Base-by-base conservation (phyloP, 2,797 vertebrate species). In the Paguma larvata region DNA sequence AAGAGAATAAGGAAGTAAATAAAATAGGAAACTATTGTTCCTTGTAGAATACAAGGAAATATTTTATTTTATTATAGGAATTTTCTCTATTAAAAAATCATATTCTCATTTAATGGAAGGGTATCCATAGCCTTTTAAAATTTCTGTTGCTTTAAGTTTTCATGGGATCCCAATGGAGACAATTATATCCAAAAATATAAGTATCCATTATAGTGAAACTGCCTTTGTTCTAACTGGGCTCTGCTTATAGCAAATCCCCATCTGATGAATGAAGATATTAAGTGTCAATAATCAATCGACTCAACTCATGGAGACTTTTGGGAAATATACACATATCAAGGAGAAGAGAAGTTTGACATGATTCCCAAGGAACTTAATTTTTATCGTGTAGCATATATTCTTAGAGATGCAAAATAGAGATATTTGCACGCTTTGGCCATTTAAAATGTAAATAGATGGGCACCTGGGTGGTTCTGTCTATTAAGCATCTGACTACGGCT, bases 171-270 rank as follows among this genome's bases (percentile, higher is more conserved):
- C 99, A 97, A 13, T 97, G 98, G 99, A 98, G 97, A 99, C 99
- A 99, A 99, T 99, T 99, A 99, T 97, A 98, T 98, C 98, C 99
- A 98, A 98, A 99, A 99, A 97, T 98, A 96, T 99, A 99, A 99
- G 99, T 98, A 99, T 99, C 98, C 97, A 98, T 98, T 98, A 98
- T 99, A 99, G 99, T 98, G 98, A 98, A 98, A 98, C 97, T 99
- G 98, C 95, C 98, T 99, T 98, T 99, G 98, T 98, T 99, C 98
- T 98, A 98, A 98, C 97, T 98, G 98, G 98, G 97, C 98, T 98
- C 97, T 98, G 95, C 98, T 99, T 99, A 97, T 98, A 98, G 96
- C 98, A 97, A 82, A 97, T 98, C 97, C 94, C 90, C 82, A 79
- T 95, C 89, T 97, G 97, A 98, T 96, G 96, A 97, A 96, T 65